Conservation (phyloP, 2,888 invertebrate species). For the Trypoxylon attenuatum region DNA sequence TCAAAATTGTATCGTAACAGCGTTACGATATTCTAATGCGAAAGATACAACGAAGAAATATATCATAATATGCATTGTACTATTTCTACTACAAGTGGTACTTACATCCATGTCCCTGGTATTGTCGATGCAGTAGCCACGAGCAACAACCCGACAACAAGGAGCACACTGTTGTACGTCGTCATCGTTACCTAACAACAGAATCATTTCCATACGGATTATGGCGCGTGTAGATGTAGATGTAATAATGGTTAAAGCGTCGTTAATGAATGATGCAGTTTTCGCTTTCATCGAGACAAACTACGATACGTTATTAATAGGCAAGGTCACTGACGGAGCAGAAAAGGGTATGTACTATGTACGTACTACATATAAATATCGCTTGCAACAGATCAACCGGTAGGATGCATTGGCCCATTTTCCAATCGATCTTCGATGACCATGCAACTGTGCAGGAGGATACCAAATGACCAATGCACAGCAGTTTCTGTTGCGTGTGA, state of each 20-base stretch:
- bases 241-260: not conserved
- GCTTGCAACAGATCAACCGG: not conserved
- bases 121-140: conserved; percentile 45
- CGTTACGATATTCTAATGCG: not conserved
- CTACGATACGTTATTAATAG: not conserved
- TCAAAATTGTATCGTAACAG: no score
- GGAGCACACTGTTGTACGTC: conserved; percentile 32
- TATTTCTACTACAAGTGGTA: no score
- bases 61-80: no score
- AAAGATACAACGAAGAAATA: not conserved
- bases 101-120: conserved; percentile 61
- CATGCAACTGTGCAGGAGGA: not conserved
- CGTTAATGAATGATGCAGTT: not conserved
- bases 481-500: not conserved
- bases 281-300: not conserved
- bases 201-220: no score
- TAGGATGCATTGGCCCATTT: not conserved
- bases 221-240: no score
- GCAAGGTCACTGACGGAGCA: not conserved
- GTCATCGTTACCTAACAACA: conserved; percentile 47
- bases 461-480: not conserved
- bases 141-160: conserved; percentile 46
- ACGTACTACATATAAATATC: not conserved
- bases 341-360: conserved; percentile 2
- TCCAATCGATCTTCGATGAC: not conserved